Conservation (phyloP, 2,113 vertebrate species). For the Dipodomys merriami region DNA sequence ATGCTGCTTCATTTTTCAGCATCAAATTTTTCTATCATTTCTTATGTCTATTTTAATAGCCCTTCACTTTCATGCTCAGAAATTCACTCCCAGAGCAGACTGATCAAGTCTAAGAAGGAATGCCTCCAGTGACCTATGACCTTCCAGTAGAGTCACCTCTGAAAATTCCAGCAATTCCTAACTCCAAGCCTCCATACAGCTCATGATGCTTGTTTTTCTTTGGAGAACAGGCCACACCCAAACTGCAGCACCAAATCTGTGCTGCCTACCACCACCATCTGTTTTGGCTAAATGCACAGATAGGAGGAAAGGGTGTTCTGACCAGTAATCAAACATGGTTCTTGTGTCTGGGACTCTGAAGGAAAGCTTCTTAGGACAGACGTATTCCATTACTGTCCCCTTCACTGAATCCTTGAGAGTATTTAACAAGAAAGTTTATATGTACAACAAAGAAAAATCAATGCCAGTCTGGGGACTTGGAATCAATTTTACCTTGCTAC, state of each 20-base stretch:
- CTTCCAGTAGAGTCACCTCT: too few relatives aligned
- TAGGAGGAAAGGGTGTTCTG: not conserved
- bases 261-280: not conserved
- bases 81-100: too few relatives aligned
- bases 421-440: constrained; percentile 52
- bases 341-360: constrained; percentile 1
- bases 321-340: not conserved
- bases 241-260: not conserved
- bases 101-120: too few relatives aligned
- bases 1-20: not conserved
- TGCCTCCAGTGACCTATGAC: too few relatives aligned
- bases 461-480: not conserved
- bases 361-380: constrained; percentile 37
- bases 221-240: not conserved
- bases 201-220: too few relatives aligned
- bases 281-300: not conserved
- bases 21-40: not conserved
- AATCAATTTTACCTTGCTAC: constrained; percentile 38
- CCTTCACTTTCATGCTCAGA: too few relatives aligned
- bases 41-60: not conserved
- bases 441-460: constrained; percentile 56
- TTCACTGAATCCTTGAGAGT: constrained; percentile 10
- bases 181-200: not conserved
- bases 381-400: not conserved
- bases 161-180: too few relatives aligned